These are phyloP conservation scores for Caenorhabditis angaria DNA, from an alignment of 2,888 invertebrate genomes.

Conservation along the genomic window DNA sequence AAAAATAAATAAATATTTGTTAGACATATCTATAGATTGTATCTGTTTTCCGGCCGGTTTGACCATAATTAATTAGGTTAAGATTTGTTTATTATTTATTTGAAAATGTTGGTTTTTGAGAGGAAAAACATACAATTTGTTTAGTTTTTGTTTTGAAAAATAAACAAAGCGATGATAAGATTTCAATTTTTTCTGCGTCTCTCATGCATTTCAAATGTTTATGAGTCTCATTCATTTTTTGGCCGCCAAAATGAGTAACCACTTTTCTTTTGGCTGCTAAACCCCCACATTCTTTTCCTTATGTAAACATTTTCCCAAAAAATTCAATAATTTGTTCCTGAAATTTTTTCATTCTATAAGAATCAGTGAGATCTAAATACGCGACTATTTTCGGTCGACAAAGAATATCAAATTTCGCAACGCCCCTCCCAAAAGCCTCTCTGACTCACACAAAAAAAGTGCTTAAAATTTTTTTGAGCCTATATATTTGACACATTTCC, in stretches of 20 bases:
- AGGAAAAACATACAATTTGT: neutral
- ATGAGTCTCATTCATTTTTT: no score
- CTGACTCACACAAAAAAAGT: neutral
- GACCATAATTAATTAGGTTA: conserved; percentile 4
- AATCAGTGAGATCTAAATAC: no score
- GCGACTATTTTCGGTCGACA: neutral
- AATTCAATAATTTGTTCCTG: neutral
- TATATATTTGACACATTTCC: neutral
- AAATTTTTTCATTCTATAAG: neutral
- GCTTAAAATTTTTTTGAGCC: neutral
- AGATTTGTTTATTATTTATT: neutral
- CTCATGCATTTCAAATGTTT: no score
- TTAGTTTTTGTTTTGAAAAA: neutral
- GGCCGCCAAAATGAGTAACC: no score
- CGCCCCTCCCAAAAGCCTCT: no score
- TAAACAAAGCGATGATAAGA: neutral
- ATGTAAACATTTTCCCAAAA: no score
- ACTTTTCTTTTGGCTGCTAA: no score
- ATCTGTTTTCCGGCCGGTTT: neutral
- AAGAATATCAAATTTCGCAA: neutral
- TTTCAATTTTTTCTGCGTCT: no score
- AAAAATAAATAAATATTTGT: no score
- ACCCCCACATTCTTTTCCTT: no score
- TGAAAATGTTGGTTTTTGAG: neutral
- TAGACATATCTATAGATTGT: no score